phyloP scores from a whole-genome alignment of 2,888 invertebrate species.

The Sthenelais limicola region DNA sequence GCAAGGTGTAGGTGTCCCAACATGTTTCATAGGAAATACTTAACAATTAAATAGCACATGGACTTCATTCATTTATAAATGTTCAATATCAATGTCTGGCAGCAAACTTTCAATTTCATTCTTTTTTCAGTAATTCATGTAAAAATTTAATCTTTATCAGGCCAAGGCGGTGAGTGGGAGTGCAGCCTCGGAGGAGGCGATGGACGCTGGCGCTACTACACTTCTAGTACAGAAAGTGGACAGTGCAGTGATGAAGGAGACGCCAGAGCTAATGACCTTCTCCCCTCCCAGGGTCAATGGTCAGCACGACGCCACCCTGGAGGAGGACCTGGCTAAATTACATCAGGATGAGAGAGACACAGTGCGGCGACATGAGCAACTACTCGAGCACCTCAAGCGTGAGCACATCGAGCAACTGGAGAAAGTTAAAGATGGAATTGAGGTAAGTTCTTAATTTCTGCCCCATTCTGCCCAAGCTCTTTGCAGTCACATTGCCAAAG shows the following conservation, averaged over 20 bases:
- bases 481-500: too few relatives aligned
- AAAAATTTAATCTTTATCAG: not conserved
- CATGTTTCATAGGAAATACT: too few relatives aligned
- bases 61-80: too few relatives aligned
- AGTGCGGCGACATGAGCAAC: conserved; percentile 22
- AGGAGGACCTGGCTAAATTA: not conserved
- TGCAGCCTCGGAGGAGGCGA: conserved; percentile 17
- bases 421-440: conserved; percentile 52
- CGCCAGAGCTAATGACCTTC: conserved; percentile 13
- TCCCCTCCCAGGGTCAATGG: conserved; percentile 3
- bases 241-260: conserved; percentile 28
- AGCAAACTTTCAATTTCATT: too few relatives aligned
- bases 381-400: conserved; percentile 9
- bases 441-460: conserved; percentile 48
- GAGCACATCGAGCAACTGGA: conserved; percentile 52
- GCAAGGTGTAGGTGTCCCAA: too few relatives aligned
- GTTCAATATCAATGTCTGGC: too few relatives aligned
- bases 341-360: not conserved
- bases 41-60: too few relatives aligned
- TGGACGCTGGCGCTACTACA: too few relatives aligned
- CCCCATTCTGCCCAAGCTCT: too few relatives aligned
- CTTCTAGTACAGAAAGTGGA: not conserved
- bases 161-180: conserved; percentile 17
- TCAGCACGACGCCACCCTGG: not conserved
- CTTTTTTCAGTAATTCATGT: too few relatives aligned